phyloP scores from a whole-genome alignment of 1,140 invertebrate genomes.

The Chionoecetes opilio region DNA sequence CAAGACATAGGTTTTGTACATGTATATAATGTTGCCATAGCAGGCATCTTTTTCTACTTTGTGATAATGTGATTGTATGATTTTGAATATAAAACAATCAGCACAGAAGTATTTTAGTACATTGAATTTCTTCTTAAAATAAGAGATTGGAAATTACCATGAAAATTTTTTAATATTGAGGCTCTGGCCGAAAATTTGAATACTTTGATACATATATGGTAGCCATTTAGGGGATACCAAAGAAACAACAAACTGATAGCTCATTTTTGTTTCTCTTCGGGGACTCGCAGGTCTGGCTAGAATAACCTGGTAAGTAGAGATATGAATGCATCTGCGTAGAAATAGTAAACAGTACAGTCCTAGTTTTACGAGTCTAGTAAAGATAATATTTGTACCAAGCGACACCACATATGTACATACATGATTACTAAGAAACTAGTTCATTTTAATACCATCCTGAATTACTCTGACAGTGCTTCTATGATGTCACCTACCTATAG shows the following conservation, averaged over 20 bases:
- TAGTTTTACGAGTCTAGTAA: neutral
- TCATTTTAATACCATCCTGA: neutral
- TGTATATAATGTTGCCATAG: neutral
- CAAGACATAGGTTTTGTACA: neutral
- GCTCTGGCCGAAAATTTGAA: too few relatives aligned
- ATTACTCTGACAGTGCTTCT: neutral
- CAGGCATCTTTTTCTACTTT: constrained; percentile 40
- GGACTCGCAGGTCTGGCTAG: neutral
- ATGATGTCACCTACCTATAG: neutral
- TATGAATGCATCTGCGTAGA: neutral
- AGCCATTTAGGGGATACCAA: too few relatives aligned
- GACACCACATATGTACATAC: neutral
- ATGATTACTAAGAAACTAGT: neutral
- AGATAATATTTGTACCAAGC: neutral
- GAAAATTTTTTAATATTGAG: too few relatives aligned
- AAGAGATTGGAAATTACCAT: too few relatives aligned
- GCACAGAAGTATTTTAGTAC: too few relatives aligned
- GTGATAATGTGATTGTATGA: neutral
- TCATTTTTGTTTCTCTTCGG: neutral
- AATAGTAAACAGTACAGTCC: neutral
- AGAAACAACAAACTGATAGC: neutral
- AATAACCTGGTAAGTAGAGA: neutral
- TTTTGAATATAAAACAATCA: neutral
- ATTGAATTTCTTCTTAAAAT: too few relatives aligned
- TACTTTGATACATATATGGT: too few relatives aligned